Conservation (phyloP, 2,888 invertebrate genomes). For the Drosophila recens region DNA sequence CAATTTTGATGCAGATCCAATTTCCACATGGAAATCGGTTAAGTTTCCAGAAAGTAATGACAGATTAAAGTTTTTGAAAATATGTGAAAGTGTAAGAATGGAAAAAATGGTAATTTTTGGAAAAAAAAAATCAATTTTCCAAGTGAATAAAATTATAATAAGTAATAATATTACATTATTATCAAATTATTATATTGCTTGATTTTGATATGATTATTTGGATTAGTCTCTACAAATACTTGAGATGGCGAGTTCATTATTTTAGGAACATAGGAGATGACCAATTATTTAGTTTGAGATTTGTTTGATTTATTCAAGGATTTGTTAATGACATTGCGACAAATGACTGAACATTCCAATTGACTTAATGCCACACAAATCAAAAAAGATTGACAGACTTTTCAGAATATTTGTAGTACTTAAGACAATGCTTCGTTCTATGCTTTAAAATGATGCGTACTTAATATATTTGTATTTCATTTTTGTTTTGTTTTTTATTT, state of each 20-base stretch:
- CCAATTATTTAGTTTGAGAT: not conserved
- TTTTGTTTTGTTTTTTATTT: not conserved
- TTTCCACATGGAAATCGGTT: too few relatives aligned
- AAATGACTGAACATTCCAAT: conserved; percentile 13
- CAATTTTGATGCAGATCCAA: too few relatives aligned
- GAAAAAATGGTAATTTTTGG: too few relatives aligned
- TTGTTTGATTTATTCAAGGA: not conserved
- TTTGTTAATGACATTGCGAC: not conserved
- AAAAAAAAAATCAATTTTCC: too few relatives aligned
- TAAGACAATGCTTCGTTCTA: conserved; percentile 7
- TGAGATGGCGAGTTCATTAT: not conserved
- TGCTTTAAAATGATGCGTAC: conserved; percentile 14
- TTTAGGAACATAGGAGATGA: not conserved
- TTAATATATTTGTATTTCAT: conserved; percentile 8
- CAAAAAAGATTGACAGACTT: conserved; percentile 38
- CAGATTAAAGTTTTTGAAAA: too few relatives aligned
- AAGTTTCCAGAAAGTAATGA: too few relatives aligned
- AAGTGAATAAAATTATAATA: too few relatives aligned
- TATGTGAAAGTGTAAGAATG: too few relatives aligned
- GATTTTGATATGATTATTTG: too few relatives aligned
- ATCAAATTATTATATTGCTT: too few relatives aligned
- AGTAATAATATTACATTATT: too few relatives aligned
- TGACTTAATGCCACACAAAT: conserved; percentile 56
- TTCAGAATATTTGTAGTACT: conserved; percentile 3
- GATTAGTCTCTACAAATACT: too few relatives aligned